These are phyloP conservation scores for Samia ricini DNA, from an alignment of 1,140 invertebrate genomes.

Conservation along the genomic window DNA sequence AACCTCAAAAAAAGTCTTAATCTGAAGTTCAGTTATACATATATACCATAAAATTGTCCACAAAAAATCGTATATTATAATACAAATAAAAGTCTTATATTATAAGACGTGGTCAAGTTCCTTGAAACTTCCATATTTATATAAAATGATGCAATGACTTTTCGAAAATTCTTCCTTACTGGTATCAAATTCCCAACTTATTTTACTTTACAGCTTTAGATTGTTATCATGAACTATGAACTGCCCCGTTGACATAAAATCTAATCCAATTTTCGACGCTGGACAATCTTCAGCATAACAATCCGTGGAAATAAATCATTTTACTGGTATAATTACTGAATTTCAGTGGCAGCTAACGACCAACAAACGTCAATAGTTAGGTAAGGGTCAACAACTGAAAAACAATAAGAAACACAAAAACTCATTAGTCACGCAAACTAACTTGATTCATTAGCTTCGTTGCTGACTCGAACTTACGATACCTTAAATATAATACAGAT, in stretches of 20 bases:
- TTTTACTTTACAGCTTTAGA: background rate
- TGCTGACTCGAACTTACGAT: conserved; percentile 8
- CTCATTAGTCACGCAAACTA: conserved; percentile 65
- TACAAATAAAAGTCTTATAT: no score
- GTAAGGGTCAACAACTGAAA: conserved; percentile 65
- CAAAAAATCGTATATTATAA: no score
- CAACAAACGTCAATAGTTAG: conserved; percentile 55
- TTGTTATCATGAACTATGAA: background rate
- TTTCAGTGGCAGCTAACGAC: conserved; percentile 28
- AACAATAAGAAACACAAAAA: conserved; percentile 69
- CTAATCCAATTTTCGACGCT: conserved; percentile 31
- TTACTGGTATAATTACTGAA: conserved; percentile 51
- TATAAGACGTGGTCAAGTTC: no score
- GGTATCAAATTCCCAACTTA: background rate
- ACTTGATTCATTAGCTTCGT: conserved; percentile 14
- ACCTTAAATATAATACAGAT: no score
- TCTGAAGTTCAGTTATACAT: no score
- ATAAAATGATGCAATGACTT: background rate
- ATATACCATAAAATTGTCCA: no score
- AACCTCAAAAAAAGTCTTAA: no score
- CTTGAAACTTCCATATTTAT: no score
- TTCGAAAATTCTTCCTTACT: background rate
- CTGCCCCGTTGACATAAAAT: conserved; percentile 38
- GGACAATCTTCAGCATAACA: conserved; percentile 30
- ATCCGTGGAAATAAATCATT: conserved; percentile 53